A percentile compares a stretch with the other conserved stretches of the same genome.
These are phyloP conservation scores for Neolamprologus caudopunctatus DNA, from an alignment of 2,113 vertebrate genomes.

Conservation along the genomic window DNA sequence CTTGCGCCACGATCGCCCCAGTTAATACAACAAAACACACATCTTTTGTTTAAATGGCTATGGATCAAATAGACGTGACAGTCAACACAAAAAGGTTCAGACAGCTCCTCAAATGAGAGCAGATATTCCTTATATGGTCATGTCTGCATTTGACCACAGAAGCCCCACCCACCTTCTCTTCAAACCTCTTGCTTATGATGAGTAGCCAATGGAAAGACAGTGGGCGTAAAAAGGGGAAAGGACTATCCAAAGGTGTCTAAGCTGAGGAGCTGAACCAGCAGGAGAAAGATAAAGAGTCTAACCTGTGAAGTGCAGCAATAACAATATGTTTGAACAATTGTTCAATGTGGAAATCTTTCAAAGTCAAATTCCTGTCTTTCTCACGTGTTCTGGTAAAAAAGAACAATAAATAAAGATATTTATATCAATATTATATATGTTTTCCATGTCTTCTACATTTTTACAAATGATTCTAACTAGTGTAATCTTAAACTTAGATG, in stretches of 20 bases:
- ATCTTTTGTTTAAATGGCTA: neutral
- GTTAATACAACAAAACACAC: neutral
- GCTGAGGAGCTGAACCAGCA: neutral
- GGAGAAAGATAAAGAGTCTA: neutral
- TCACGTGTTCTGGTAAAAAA: neutral
- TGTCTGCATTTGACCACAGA: neutral
- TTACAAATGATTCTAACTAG: neutral
- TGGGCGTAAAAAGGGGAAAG: neutral
- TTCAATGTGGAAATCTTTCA: neutral
- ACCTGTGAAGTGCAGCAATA: neutral
- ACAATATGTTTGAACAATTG: neutral
- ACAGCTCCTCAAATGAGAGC: neutral
- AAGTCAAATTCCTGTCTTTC: neutral
- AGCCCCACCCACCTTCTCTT: neutral
- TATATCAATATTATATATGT: neutral
- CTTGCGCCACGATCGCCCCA: no score
- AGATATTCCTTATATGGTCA: neutral
- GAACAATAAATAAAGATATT: neutral
- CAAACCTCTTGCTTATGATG: neutral
- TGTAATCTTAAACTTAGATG: neutral
- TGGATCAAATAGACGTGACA: neutral
- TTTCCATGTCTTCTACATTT: neutral
- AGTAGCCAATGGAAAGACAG: neutral
- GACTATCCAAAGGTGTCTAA: neutral
- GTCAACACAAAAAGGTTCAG: neutral